Evolutionary conservation across 1,140 invertebrate species (phyloP).

Genomic region (Drosophila ananassae): DNA sequence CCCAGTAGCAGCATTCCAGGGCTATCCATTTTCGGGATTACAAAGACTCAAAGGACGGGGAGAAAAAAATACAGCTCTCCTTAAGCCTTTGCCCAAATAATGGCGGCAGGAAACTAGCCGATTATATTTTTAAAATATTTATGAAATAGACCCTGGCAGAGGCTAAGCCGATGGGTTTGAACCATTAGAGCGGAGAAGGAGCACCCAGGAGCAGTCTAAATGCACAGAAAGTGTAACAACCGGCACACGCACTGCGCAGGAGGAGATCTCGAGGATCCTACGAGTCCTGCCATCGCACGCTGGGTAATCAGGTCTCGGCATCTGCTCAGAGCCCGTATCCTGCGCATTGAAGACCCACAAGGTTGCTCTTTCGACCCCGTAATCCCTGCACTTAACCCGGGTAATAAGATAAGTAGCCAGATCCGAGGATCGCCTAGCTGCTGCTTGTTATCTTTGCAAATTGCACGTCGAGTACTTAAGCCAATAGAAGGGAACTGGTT

Average conservation of each 20-base stretch:
- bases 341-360: not conserved
- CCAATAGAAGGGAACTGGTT: constrained; percentile 62
- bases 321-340: constrained; percentile 29
- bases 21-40: not conserved
- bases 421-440: constrained; percentile 49
- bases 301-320: constrained; percentile 62
- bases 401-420: constrained; percentile 80
- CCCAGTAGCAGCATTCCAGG: no score
- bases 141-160: constrained; percentile 34
- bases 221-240: constrained; percentile 74
- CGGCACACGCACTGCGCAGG: constrained; percentile 65
- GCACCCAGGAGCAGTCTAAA: constrained; percentile 61
- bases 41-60: not conserved
- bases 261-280: constrained; percentile 12
- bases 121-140: constrained; percentile 76
- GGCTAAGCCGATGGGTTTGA: constrained; percentile 67
- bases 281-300: constrained; percentile 10
- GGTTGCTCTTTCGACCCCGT: constrained; percentile 78
- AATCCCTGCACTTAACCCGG: constrained; percentile 78
- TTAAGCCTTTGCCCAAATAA: constrained; percentile 56
- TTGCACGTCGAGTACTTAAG: constrained; percentile 81
- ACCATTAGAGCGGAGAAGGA: constrained; percentile 71
- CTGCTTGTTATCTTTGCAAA: constrained; percentile 81
- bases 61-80: constrained; percentile 8
- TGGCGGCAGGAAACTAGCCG: constrained; percentile 36